phyloP scores from a whole-genome alignment of 2,113 vertebrate species.

The Heliornis fulica region DNA sequence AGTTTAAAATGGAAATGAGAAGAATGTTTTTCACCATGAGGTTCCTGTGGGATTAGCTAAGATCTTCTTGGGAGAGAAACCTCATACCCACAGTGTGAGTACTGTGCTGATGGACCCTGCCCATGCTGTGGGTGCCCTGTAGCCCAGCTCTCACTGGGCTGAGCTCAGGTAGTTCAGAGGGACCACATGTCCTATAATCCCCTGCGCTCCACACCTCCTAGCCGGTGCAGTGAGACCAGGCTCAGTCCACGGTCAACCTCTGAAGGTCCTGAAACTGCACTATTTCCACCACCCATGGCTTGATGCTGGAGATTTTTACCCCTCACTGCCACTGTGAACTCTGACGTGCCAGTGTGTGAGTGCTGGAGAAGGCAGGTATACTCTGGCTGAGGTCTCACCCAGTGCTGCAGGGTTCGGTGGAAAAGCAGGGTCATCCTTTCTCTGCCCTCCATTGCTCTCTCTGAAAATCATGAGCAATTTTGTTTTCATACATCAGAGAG shows the following conservation, averaged over 20 bases:
- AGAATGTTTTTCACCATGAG: background rate
- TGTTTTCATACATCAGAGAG: background rate
- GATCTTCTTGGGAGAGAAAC: background rate
- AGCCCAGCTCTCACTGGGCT: background rate
- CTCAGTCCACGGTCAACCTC: background rate
- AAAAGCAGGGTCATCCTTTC: background rate
- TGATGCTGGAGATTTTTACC: background rate
- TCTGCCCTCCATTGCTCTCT: background rate
- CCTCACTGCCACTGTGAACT: background rate
- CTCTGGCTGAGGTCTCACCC: background rate
- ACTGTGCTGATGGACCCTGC: background rate
- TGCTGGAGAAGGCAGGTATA: background rate
- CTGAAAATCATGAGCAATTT: background rate
- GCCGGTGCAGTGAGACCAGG: accelerated
- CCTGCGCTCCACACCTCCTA: background rate
- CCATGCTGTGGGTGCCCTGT: accelerated
- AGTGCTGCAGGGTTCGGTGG: accelerated
- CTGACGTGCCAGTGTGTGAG: background rate
- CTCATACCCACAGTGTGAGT: background rate
- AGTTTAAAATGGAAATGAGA: background rate
- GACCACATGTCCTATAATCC: background rate
- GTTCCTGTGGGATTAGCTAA: background rate
- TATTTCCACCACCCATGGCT: background rate
- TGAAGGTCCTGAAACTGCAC: background rate
- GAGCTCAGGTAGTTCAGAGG: background rate